These are phyloP conservation scores for Pocillopora damicornis DNA, from an alignment of 64 coral and sea anemone genomes.

Conservation along the genomic window DNA sequence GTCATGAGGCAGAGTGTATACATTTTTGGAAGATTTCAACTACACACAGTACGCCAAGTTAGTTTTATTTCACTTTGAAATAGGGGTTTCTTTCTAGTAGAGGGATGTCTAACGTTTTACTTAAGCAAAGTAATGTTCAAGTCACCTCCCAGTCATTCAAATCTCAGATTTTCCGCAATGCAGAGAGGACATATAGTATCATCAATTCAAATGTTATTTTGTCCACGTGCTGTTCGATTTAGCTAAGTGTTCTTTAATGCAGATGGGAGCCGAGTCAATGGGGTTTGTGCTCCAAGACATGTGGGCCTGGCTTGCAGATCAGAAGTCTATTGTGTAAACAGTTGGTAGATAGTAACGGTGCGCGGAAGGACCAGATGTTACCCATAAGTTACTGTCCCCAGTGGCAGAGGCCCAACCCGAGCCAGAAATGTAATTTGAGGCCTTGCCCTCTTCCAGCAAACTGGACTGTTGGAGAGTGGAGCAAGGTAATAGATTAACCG, in stretches of 20 bases:
- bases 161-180: no score
- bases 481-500: constrained; percentile 40
- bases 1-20: no score
- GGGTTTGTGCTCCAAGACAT: constrained; percentile 77
- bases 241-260: background rate
- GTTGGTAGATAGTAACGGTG: constrained; percentile 74
- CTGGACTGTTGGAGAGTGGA: constrained; percentile 77
- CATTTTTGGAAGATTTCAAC: no score
- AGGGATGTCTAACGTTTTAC: no score
- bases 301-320: constrained; percentile 79
- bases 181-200: no score
- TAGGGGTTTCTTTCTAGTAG: no score
- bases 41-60: no score
- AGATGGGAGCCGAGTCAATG: constrained; percentile 86
- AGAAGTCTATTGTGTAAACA: constrained; percentile 86
- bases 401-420: constrained; percentile 58
- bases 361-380: constrained; percentile 55
- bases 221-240: background rate
- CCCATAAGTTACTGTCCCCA: constrained; percentile 73
- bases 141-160: no score
- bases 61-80: no score
- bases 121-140: no score
- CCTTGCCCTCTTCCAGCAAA: constrained; percentile 72
- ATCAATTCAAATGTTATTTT: background rate
- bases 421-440: constrained; percentile 55